A percentile compares a stretch with the other conserved stretches of the same genome.
phyloP scores from a whole-genome alignment of 2,113 vertebrate genomes.

The Hyla sarda region DNA sequence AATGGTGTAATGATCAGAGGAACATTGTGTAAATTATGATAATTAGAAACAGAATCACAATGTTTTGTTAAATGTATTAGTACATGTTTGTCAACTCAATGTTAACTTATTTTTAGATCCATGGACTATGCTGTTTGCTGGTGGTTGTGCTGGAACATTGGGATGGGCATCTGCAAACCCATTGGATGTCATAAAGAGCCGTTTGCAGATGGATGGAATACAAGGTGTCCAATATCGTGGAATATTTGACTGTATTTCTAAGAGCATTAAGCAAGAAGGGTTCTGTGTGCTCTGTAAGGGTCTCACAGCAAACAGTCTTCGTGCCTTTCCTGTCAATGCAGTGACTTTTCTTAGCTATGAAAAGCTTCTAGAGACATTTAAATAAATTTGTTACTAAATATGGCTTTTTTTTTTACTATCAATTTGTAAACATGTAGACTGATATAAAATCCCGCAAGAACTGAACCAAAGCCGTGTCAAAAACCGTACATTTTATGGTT shows the following conservation, averaged over 20 bases:
- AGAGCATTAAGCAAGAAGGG: constrained; percentile 77
- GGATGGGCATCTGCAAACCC: constrained; percentile 81
- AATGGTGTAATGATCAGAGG: too few relatives aligned
- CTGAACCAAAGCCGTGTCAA: not conserved
- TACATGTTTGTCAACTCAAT: not conserved
- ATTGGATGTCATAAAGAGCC: constrained; percentile 82
- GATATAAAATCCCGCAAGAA: not conserved
- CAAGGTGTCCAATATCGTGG: constrained; percentile 71
- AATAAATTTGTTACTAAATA: constrained; percentile 49
- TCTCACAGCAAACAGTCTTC: constrained; percentile 77
- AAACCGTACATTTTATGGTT: not conserved
- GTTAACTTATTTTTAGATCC: constrained; percentile 65
- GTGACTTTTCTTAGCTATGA: constrained; percentile 84
- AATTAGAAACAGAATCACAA: too few relatives aligned
- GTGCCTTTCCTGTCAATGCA: constrained; percentile 84
- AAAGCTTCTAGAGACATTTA: constrained; percentile 69
- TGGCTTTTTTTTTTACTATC: not conserved
- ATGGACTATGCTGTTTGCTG: constrained; percentile 73
- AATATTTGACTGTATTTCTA: constrained; percentile 76
- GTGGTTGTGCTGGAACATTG: constrained; percentile 75
- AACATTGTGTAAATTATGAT: too few relatives aligned
- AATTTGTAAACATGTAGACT: not conserved
- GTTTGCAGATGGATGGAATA: constrained; percentile 81
- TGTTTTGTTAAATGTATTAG: too few relatives aligned
- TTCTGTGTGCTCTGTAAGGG: constrained; percentile 77